phyloP scores from a whole-genome alignment of 2,888 invertebrate species.

The Drosophila testacea region DNA sequence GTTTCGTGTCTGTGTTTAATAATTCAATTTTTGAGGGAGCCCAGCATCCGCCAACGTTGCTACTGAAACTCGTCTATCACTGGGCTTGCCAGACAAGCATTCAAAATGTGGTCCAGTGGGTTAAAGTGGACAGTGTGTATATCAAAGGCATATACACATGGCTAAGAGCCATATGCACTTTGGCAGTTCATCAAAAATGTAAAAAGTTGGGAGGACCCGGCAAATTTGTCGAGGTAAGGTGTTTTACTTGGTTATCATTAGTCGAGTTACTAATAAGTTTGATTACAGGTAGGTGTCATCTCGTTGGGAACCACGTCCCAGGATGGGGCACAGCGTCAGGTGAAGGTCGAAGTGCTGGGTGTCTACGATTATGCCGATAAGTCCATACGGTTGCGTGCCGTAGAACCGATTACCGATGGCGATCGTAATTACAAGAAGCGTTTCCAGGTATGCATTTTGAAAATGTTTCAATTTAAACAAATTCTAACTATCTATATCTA shows the following conservation, averaged over 20 bases:
- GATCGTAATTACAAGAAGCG: slow-evolving; percentile 92
- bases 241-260: not conserved
- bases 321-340: slow-evolving; percentile 90
- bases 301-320: slow-evolving; percentile 94
- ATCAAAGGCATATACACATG: slow-evolving; percentile 89
- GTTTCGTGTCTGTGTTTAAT: slow-evolving; percentile 94
- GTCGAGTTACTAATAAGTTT: not conserved
- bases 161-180: slow-evolving; percentile 91
- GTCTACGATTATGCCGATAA: slow-evolving; percentile 91
- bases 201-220: slow-evolving; percentile 90
- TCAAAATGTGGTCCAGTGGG: slow-evolving; percentile 95
- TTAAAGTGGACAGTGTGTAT: slow-evolving; percentile 90
- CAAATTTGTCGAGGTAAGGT: slow-evolving; percentile 88
- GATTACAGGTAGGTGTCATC: slow-evolving; percentile 89
- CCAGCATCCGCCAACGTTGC: slow-evolving; percentile 92
- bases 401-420: slow-evolving; percentile 92
- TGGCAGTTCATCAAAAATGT: slow-evolving; percentile 92
- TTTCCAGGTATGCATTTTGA: slow-evolving; percentile 85
- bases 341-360: slow-evolving; percentile 95
- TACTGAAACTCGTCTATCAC: slow-evolving; percentile 94
- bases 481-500: not conserved
- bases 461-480: not conserved
- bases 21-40: slow-evolving; percentile 95
- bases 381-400: slow-evolving; percentile 91
- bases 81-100: slow-evolving; percentile 97